phyloP scores from a whole-genome alignment of 64 coral and sea anemone species.

The Montipora efflorescens region DNA sequence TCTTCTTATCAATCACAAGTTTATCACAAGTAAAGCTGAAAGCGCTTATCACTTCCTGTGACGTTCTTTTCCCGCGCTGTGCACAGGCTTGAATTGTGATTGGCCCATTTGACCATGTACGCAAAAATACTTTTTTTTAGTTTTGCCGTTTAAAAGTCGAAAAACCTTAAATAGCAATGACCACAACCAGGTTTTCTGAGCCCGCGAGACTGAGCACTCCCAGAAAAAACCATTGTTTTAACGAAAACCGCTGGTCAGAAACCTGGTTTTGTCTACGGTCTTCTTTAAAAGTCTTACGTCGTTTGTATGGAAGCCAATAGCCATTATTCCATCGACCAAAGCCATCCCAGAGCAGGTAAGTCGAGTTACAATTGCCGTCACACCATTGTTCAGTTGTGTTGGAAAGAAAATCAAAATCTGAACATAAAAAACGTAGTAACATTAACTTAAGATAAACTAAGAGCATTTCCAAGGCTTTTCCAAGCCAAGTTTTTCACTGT shows the following conservation, averaged over 20 bases:
- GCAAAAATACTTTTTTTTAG: not conserved
- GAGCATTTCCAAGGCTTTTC: too few relatives aligned
- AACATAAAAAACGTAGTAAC: not conserved
- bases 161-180: too few relatives aligned
- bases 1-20: too few relatives aligned
- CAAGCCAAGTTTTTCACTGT: too few relatives aligned
- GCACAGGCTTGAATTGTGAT: not conserved
- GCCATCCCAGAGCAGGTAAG: conserved; percentile 83
- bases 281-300: not conserved
- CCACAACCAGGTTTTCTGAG: too few relatives aligned
- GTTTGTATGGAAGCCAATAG: conserved; percentile 66
- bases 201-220: too few relatives aligned
- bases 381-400: conserved; percentile 66
- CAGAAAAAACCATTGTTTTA: too few relatives aligned
- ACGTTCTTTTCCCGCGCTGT: not conserved
- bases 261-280: too few relatives aligned
- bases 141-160: not conserved
- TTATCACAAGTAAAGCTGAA: not conserved
- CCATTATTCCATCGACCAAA: conserved; percentile 83
- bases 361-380: conserved; percentile 6
- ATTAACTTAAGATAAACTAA: not conserved
- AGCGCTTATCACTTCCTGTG: not conserved
- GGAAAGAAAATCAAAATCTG: conserved; percentile 14
- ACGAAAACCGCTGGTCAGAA: too few relatives aligned
- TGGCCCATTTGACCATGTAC: not conserved